Conservation (phyloP, 2,113 vertebrate species). For the Nannospalax galili region DNA sequence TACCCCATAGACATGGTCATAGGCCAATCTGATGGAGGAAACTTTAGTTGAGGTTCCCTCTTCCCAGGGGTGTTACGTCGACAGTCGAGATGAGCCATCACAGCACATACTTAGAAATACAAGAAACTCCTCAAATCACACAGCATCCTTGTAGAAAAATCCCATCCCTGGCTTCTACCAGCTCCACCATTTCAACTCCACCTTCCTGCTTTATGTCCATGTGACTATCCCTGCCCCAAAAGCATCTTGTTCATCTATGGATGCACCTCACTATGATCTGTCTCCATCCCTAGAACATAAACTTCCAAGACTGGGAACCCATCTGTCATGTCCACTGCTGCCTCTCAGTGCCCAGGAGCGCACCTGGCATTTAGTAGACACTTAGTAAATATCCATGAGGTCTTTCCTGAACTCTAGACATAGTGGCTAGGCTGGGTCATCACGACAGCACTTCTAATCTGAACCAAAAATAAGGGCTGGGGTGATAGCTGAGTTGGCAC, state of each 20-base stretch:
- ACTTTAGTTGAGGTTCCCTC: too few relatives aligned
- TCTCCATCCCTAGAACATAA: not conserved
- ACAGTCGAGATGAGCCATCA: not conserved
- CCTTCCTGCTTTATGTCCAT: not conserved
- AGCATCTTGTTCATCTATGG: not conserved
- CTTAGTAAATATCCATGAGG: not conserved
- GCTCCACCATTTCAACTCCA: not conserved
- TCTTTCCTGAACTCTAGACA: not conserved
- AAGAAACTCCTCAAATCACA: constrained; percentile 59
- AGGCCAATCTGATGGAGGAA: too few relatives aligned
- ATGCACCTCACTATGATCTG: not conserved
- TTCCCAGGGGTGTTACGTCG: too few relatives aligned
- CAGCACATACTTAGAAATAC: constrained; percentile 67
- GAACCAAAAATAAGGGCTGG: not conserved
- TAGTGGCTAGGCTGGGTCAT: not conserved
- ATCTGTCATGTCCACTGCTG: not conserved
- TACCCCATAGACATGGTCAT: too few relatives aligned
- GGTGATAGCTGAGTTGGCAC: not conserved
- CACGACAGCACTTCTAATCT: not conserved
- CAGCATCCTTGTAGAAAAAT: not conserved
- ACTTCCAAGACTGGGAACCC: not conserved
- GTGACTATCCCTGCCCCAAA: not conserved
- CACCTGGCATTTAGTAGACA: not conserved
- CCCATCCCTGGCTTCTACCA: not conserved
- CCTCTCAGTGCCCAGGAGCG: not conserved